Conservation (phyloP, 2,888 invertebrate species). For the Xanthorhoe spadicearia region DNA sequence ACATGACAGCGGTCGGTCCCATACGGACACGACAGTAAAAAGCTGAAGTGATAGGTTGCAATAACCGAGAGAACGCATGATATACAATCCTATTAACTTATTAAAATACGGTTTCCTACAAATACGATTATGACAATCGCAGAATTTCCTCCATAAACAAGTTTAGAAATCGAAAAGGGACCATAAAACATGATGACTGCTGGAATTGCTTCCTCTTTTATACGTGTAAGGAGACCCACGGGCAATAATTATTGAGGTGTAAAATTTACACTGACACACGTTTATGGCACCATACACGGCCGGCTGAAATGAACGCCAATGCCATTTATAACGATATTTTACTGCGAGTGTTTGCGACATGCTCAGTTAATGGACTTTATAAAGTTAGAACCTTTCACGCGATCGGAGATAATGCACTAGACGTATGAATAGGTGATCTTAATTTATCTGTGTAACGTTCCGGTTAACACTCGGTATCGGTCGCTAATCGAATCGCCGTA, state of each 20-base stretch:
- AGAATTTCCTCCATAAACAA: constrained; percentile 61
- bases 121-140: constrained; percentile 55
- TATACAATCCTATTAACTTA: constrained; percentile 33
- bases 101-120: constrained; percentile 46
- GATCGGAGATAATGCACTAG: constrained; percentile 73
- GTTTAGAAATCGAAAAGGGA: constrained; percentile 69
- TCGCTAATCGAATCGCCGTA: constrained; percentile 73
- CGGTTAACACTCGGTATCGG: constrained; percentile 71
- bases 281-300: constrained; percentile 58
- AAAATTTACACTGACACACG: constrained; percentile 74
- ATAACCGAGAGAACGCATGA: constrained; percentile 24
- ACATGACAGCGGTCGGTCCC: neutral
- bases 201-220: constrained; percentile 72
- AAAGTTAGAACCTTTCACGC: constrained; percentile 71
- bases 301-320: constrained; percentile 46
- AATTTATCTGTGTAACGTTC: constrained; percentile 78
- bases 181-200: constrained; percentile 70
- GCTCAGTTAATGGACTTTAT: constrained; percentile 74
- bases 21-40: constrained; percentile 16
- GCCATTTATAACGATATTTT: constrained; percentile 66
- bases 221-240: constrained; percentile 55
- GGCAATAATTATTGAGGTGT: constrained; percentile 72
- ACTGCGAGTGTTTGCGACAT: constrained; percentile 69
- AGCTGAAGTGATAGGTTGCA: constrained; percentile 16
- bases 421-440: constrained; percentile 82